Conservation (phyloP, 2,113 vertebrate genomes). For the Gasterosteus nipponicus region DNA sequence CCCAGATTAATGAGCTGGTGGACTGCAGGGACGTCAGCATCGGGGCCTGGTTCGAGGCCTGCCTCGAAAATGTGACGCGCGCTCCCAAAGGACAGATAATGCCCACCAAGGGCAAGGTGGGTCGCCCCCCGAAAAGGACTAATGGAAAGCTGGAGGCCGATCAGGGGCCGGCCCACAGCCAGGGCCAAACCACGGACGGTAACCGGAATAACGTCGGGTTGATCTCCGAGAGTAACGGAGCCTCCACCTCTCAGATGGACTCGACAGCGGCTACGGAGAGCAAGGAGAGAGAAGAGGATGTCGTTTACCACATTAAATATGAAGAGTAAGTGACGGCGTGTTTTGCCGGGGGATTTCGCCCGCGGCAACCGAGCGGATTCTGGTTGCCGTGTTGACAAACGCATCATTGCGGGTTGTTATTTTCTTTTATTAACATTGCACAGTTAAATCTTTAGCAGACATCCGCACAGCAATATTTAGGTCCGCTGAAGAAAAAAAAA, state of each 20-base stretch:
- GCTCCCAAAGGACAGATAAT: constrained; percentile 87
- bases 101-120: constrained; percentile 84
- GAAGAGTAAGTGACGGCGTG: constrained; percentile 92
- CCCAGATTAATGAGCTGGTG: constrained; percentile 96
- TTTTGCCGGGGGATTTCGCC: constrained; percentile 1
- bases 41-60: constrained; percentile 97
- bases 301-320: constrained; percentile 97
- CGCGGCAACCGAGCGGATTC: background rate
- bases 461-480: constrained; percentile 8
- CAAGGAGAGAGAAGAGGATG: constrained; percentile 84
- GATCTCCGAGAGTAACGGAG: constrained; percentile 85
- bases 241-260: constrained; percentile 93
- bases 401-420: background rate
- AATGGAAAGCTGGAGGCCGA: constrained; percentile 87
- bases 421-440: background rate
- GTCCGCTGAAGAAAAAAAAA: background rate
- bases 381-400: background rate
- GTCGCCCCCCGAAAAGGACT: constrained; percentile 90
- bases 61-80: constrained; percentile 89
- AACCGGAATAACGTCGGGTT: constrained; percentile 84
- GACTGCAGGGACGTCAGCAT: constrained; percentile 95
- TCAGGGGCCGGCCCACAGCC: constrained; percentile 57
- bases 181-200: constrained; percentile 80
- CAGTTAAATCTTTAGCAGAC: background rate
- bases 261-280: constrained; percentile 57